A percentile compares a stretch with the other conserved stretches of the same genome.
Evolutionary conservation across 2,113 vertebrate genomes (phyloP).

Genomic region (Glaucomys volans): DNA sequence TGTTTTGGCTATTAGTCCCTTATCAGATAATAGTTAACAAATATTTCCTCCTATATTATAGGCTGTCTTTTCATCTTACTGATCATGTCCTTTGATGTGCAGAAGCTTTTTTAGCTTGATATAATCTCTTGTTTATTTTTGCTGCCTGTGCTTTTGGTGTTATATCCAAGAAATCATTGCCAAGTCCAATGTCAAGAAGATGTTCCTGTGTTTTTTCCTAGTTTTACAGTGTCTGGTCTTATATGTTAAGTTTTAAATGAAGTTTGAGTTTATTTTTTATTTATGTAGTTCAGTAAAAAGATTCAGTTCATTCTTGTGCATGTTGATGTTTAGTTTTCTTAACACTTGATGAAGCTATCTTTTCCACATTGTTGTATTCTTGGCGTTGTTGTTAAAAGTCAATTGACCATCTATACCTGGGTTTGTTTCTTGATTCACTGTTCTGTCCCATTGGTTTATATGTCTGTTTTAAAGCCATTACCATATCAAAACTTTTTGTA

Average conservation of each 20-base stretch:
- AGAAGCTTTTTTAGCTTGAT: not conserved
- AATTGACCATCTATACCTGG: not conserved
- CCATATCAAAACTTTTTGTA: not conserved
- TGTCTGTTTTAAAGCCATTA: not conserved
- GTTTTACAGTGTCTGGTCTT: not conserved
- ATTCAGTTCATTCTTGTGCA: not conserved
- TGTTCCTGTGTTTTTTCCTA: not conserved
- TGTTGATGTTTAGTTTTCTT: no score
- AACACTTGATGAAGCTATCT: not conserved
- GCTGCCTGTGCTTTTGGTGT: not conserved
- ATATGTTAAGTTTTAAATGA: not conserved
- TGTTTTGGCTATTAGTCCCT: not conserved
- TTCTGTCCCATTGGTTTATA: not conserved
- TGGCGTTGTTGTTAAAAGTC: not conserved
- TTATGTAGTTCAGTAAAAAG: not conserved
- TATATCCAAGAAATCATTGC: not conserved
- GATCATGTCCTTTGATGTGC: no score
- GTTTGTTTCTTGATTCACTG: not conserved
- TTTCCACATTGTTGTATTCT: not conserved
- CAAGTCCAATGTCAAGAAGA: not conserved
- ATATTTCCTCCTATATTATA: not conserved
- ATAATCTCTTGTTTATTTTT: no score
- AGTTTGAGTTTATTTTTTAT: not conserved
- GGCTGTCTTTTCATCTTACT: not conserved
- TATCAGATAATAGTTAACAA: not conserved